A percentile compares a stretch with the other conserved stretches of the same genome.
Evolutionary conservation across 1,140 invertebrate genomes (phyloP).

Genomic region (Nasonia longicornis): DNA sequence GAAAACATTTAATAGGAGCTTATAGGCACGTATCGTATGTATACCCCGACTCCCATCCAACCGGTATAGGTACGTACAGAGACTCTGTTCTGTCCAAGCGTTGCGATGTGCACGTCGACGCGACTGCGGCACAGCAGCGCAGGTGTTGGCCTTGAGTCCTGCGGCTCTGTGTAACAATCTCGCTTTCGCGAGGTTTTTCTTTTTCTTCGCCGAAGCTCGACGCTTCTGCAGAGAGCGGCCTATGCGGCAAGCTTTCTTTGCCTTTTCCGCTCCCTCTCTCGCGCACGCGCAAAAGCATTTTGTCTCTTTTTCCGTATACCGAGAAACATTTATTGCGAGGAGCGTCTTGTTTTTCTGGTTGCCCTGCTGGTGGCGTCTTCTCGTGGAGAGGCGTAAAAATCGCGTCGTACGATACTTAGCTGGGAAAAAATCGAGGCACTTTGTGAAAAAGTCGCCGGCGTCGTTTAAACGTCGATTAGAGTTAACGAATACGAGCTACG

Average conservation of each 20-base stretch:
- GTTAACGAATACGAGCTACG: not conserved
- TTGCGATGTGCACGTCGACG: not conserved
- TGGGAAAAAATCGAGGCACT: not conserved
- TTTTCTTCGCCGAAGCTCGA: conserved; percentile 4
- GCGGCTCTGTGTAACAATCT: conserved; percentile 27
- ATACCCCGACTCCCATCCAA: not conserved
- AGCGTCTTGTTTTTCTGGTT: conserved; percentile 15
- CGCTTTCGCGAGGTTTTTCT: not conserved
- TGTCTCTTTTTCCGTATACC: conserved; percentile 12
- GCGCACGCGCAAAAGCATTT: not conserved
- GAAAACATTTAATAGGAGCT: conserved; percentile 30
- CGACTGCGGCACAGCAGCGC: not conserved
- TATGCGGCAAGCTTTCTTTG: conserved; percentile 19
- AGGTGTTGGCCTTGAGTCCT: conserved; percentile 42
- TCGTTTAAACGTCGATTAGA: not conserved
- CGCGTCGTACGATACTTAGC: too few species aligned
- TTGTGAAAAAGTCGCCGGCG: conserved; percentile 4
- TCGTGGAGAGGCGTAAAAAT: not conserved
- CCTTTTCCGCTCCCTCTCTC: not conserved
- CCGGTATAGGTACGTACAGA: not conserved
- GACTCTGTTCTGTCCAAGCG: not conserved
- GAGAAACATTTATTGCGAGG: conserved; percentile 28
- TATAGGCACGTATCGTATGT: not conserved
- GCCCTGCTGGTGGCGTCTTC: not conserved
- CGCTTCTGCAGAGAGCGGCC: not conserved